These are phyloP conservation scores for Leucoptera coffeella DNA, from an alignment of 2,888 invertebrate species.

Conservation along the genomic window DNA sequence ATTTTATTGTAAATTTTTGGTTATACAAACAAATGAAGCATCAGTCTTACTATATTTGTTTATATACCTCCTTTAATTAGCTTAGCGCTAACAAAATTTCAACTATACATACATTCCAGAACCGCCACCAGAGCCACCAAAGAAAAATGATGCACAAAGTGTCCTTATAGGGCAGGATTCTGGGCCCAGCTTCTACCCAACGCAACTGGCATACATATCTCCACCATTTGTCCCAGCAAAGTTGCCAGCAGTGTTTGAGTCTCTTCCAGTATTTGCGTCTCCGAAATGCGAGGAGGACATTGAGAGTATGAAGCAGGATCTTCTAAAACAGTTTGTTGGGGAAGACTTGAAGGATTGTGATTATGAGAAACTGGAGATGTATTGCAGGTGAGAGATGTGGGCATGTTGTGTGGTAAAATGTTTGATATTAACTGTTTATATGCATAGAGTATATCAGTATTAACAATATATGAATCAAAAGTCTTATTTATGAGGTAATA, in stretches of 20 bases:
- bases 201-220: conserved; percentile 17
- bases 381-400: conserved; percentile 35
- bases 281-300: conserved; percentile 14
- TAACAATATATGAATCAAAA: too few species aligned
- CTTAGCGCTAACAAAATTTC: too few species aligned
- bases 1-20: too few species aligned
- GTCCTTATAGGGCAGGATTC: conserved; percentile 8
- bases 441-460: too few species aligned
- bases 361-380: conserved; percentile 23
- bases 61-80: too few species aligned
- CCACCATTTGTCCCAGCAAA: conserved; percentile 19
- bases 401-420: too few species aligned
- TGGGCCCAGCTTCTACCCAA: conserved; percentile 18
- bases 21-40: too few species aligned
- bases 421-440: conserved; percentile 1
- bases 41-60: too few species aligned
- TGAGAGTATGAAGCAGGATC: conserved; percentile 12
- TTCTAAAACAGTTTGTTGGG: conserved; percentile 25
- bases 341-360: conserved; percentile 24
- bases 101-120: too few species aligned
- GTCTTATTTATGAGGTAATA: too few species aligned
- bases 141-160: too few species aligned
- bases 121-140: too few species aligned
- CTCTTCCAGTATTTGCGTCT: conserved; percentile 21
- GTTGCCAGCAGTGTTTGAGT: conserved; percentile 18